Evolutionary conservation across 2,888 invertebrate genomes (phyloP), one percentile per base, ranked within the genome.

Genomic region (Leptura quadrifasciata): DNA sequence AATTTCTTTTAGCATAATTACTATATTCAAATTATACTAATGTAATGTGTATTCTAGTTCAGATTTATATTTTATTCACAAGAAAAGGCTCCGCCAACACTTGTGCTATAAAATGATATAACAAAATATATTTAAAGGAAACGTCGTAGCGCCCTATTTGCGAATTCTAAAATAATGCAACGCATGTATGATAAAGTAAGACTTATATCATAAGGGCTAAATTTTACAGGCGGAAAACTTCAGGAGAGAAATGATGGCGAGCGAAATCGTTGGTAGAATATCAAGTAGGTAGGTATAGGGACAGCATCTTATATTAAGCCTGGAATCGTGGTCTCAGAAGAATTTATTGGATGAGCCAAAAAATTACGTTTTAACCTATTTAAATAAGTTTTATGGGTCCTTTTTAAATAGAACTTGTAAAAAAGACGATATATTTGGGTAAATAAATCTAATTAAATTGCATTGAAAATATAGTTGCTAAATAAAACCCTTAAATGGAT

Each of bases 211-310:
- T 81, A 85, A 82, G 85, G 86, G 86, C 85, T 85, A 85, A 88
- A 88, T 88, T 88, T 88, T 84, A 86, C 87, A 86, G 87, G 86
- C 85, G 87, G 88, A 87, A 87, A 88, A 87, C 86, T 88, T 87
- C 86, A 86, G 85, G 86, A 85, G 86, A 86, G 87, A 86, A 88
- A 88, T 88, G 88, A 89, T 86, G 88, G 88, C 88, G 86, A 86
- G 87, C 86, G 85, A 86, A 88, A 87, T 86, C 88, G 88, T 85
- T 85, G 83, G 81, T 85, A 81, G 89, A 88, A 89, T 89, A 88
- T 87, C 86, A 89, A 89, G 85, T 85, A 85, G 85, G 70, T 76
- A 78, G 78, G 79, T 76, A 80, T 76, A 79, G 80, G 82, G 83
- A 84, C 84, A 84, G 81, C 84, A 82, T 82, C 82, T 84, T 84